Evolutionary conservation across 2,113 vertebrate species (phyloP), one percentile per base, ranked within the genome.

Genomic region (Xyliphius kryptos): DNA sequence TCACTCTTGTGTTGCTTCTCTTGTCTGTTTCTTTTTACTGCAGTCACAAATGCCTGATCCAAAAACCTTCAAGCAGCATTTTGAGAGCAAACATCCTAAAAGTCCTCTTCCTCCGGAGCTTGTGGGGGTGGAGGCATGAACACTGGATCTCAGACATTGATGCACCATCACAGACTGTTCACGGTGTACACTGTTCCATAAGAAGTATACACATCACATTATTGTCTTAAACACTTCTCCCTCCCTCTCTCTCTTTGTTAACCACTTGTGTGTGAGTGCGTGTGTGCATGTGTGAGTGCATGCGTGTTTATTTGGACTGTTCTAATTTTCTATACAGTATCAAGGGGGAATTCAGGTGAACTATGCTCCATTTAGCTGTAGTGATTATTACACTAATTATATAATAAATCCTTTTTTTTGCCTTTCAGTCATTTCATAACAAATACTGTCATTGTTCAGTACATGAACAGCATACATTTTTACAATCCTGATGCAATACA

Each of bases 41-140:
- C 32, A 74, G 73, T 71, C 73, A 2, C 72, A 74, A 50, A 74
- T 74, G 72, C 72, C 72, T n/a, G 72, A 74, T 61, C 72, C 72
- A 7, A 74, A 74, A 66, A 74, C 72, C 17, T 74, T 74, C 56
- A 74, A 71, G 72, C 72, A 74, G 46, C 72, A 74, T 52, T 74
- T 74, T 20, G 72, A 74, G 58, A 74, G 72, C 68, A 74, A 74
- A 44, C 72, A 74, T 26, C 72, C 72, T 51, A 74, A 74, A 66
- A 66, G 1, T 36, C 69, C 73, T 44, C 69, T 75, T 16, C 73
- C 73, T 9, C 73, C 73, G 11, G 81, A 84, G 62, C 70, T 84
- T 26, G 81, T 41, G 37, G 82, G 71, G 5, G 81, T 84, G 44
- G 79, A 81, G 55, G 81, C 81, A 5, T 83, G 71, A 79, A 6